These are phyloP conservation scores for Sarcophilus harrisii DNA, from an alignment of 2,797 vertebrate genomes.

Conservation along the genomic window DNA sequence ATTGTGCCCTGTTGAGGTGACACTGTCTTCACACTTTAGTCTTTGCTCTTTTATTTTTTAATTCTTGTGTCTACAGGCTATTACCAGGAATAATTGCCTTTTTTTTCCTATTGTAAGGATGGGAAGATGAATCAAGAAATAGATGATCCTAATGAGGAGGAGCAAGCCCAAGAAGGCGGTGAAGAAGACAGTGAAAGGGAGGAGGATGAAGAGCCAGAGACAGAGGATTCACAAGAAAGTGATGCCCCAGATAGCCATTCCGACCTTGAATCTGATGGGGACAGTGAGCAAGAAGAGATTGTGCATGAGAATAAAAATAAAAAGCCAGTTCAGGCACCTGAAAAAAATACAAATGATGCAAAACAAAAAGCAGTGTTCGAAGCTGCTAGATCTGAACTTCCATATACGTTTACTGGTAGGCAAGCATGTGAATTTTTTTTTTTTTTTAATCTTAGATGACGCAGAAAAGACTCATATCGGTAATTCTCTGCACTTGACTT, in stretches of 20 bases:
- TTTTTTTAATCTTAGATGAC: background rate
- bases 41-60: background rate
- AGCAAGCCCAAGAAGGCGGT: conserved; percentile 53
- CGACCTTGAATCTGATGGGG: conserved; percentile 82
- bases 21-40: rapidly evolving
- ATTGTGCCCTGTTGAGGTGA: rapidly evolving
- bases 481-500: background rate
- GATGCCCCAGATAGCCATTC: conserved; percentile 82
- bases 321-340: background rate
- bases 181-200: conserved; percentile 71
- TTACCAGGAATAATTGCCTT: background rate
- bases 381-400: conserved; percentile 90
- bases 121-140: conserved; percentile 86
- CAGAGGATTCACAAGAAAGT: conserved; percentile 83
- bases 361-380: conserved; percentile 80
- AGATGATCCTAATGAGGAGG: conserved; percentile 36
- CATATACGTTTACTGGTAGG: conserved; percentile 93
- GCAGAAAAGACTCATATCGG: background rate
- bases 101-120: conserved; percentile 85
- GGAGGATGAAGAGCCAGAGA: conserved; percentile 39
- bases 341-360: conserved; percentile 58
- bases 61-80: background rate
- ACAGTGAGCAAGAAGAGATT: conserved; percentile 79
- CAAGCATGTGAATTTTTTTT: background rate
- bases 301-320: conserved; percentile 30